Evolutionary conservation across 2,113 vertebrate genomes (phyloP).

Genomic region (Pantherophis guttatus): DNA sequence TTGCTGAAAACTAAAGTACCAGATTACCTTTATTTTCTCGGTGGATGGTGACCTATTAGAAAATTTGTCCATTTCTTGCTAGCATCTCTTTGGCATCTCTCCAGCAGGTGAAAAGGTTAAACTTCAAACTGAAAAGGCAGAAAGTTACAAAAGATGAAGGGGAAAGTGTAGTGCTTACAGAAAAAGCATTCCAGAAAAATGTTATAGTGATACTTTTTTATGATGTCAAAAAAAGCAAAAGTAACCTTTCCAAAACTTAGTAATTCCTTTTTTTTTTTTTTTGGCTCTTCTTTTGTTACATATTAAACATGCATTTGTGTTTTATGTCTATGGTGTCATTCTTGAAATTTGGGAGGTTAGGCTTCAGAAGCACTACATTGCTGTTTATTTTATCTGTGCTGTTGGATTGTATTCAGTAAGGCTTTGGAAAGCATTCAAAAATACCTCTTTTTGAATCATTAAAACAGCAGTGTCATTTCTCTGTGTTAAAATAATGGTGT

Average conservation of each 20-base stretch:
- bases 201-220: neutral
- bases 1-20: conserved; percentile 51
- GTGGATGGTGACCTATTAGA: conserved; percentile 53
- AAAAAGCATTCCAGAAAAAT: conserved; percentile 28
- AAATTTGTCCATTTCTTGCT: conserved; percentile 59
- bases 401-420: neutral
- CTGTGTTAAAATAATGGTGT: neutral
- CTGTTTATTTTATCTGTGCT: neutral
- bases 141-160: conserved; percentile 18
- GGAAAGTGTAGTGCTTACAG: conserved; percentile 52
- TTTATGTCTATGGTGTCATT: neutral
- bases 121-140: conserved; percentile 50
- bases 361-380: neutral
- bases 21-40: conserved; percentile 53
- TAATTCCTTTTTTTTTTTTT: neutral
- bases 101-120: conserved; percentile 56
- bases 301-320: neutral
- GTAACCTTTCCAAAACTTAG: neutral
- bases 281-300: neutral
- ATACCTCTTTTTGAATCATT: neutral
- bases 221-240: neutral
- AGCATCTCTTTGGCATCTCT: conserved; percentile 57
- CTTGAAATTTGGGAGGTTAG: neutral
- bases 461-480: neutral
- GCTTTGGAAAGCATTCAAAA: neutral